These are phyloP conservation scores for Abrostola triplasia DNA, from an alignment of 2,888 invertebrate species.

Conservation along the genomic window DNA sequence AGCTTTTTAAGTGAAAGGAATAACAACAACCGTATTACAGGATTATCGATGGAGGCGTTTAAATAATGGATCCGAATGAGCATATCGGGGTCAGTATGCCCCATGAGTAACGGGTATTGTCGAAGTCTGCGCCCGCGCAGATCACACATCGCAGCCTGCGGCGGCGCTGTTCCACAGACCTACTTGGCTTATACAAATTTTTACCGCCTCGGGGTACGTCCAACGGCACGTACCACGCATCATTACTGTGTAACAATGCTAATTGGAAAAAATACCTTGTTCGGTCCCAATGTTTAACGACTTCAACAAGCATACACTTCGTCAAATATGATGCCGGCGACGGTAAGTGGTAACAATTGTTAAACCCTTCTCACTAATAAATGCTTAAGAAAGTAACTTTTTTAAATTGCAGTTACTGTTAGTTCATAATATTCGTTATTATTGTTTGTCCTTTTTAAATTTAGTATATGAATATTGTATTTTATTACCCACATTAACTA, in stretches of 20 bases:
- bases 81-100: constrained; percentile 82
- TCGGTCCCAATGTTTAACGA: constrained; percentile 25
- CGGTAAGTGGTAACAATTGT: constrained; percentile 16
- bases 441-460: too few species aligned
- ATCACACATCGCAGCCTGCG: constrained; percentile 49
- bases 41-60: constrained; percentile 61
- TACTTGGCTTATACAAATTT: constrained; percentile 69
- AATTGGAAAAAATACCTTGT: constrained; percentile 65
- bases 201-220: constrained; percentile 60
- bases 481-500: too few species aligned
- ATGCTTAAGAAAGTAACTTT: constrained; percentile 14
- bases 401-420: neutral
- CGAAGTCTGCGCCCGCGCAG: constrained; percentile 67
- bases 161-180: constrained; percentile 67
- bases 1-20: constrained; percentile 47
- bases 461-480: too few species aligned
- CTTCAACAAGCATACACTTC: constrained; percentile 25
- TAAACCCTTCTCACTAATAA: constrained; percentile 19
- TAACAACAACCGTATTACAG: constrained; percentile 41
- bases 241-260: constrained; percentile 63
- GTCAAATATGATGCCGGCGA: constrained; percentile 11
- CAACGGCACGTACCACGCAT: constrained; percentile 63
- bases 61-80: constrained; percentile 67
- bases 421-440: neutral
- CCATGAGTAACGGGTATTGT: constrained; percentile 78